Evolutionary conservation across 1,140 invertebrate species (phyloP).

Genomic region (Danaus melanippus): DNA sequence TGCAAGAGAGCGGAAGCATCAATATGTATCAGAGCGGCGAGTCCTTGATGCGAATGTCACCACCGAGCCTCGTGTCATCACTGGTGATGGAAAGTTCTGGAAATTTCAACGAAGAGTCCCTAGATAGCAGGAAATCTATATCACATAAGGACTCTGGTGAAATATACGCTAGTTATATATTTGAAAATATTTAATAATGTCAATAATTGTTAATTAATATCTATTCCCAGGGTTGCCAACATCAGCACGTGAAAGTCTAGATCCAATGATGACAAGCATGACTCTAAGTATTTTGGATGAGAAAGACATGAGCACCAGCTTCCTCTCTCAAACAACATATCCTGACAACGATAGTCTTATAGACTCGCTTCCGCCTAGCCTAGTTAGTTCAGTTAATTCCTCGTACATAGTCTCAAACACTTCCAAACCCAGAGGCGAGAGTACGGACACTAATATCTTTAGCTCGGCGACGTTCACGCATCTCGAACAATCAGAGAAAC

Average conservation of each 20-base stretch:
- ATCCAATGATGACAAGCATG: slow-evolving; percentile 68
- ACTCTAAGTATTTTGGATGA: slow-evolving; percentile 67
- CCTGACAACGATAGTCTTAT: slow-evolving; percentile 65
- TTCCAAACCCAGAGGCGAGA: slow-evolving; percentile 41
- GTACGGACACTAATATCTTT: slow-evolving; percentile 60
- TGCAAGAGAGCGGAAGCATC: slow-evolving; percentile 52
- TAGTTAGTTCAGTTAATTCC: slow-evolving; percentile 64
- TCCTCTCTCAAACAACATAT: slow-evolving; percentile 67
- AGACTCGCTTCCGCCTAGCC: slow-evolving; percentile 58
- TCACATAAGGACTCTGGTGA: slow-evolving; percentile 51
- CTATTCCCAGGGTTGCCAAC: slow-evolving; percentile 36
- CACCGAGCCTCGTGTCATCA: slow-evolving; percentile 66
- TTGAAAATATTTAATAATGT: too few species aligned
- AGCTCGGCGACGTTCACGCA: slow-evolving; percentile 68
- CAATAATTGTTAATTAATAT: neutral
- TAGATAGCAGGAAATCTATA: slow-evolving; percentile 50
- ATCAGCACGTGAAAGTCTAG: slow-evolving; percentile 53
- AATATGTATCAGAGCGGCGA: slow-evolving; percentile 67
- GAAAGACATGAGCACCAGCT: slow-evolving; percentile 71
- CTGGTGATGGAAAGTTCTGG: slow-evolving; percentile 66
- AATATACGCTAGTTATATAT: neutral
- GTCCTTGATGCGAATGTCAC: slow-evolving; percentile 65
- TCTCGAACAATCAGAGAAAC: slow-evolving; percentile 55
- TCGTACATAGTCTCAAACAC: slow-evolving; percentile 57
- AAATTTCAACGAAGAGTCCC: slow-evolving; percentile 59